phyloP scores from a whole-genome alignment of 2,113 vertebrate species.

The Clinocottus analis region DNA sequence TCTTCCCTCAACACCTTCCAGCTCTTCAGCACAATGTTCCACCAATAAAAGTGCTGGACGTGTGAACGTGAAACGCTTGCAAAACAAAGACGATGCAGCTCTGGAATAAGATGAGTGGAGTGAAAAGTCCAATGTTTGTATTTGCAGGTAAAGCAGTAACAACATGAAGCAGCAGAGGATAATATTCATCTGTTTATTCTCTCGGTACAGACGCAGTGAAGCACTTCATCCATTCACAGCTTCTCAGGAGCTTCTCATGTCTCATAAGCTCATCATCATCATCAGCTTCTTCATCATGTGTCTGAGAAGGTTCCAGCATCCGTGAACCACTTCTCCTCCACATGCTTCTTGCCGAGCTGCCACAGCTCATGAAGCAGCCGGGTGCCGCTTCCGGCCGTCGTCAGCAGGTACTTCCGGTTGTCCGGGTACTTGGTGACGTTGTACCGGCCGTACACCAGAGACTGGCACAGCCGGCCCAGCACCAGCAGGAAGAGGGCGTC shows the following conservation, averaged over 20 bases:
- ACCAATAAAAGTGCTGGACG: too few relatives aligned
- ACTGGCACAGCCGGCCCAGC: conserved; percentile 84
- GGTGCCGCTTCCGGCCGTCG: conserved; percentile 78
- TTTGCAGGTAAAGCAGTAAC: too few relatives aligned
- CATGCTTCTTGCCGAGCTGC: conserved; percentile 79
- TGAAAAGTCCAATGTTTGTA: too few relatives aligned
- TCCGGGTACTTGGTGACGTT: conserved; percentile 78
- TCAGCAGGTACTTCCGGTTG: conserved; percentile 86
- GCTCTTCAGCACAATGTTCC: too few relatives aligned
- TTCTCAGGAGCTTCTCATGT: too few relatives aligned
- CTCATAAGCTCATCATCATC: not conserved
- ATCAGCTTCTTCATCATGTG: not conserved
- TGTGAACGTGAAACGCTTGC: too few relatives aligned
- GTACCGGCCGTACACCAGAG: conserved; percentile 81
- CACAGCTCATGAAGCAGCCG: conserved; percentile 75
- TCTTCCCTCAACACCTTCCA: not conserved
- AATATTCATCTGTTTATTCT: too few relatives aligned
- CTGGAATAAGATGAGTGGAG: too few relatives aligned
- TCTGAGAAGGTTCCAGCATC: conserved; percentile 3
- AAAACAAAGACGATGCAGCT: too few relatives aligned
- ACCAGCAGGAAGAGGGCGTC: conserved; percentile 85
- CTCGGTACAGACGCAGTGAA: too few relatives aligned
- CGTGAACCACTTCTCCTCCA: conserved; percentile 84
- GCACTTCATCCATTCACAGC: too few relatives aligned
- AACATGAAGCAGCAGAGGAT: too few relatives aligned